Percentiles rank a stretch among this genome's conserved stretches.
phyloP scores from a whole-genome alignment of 2,888 invertebrate genomes.

The Cataglyphis livida region DNA sequence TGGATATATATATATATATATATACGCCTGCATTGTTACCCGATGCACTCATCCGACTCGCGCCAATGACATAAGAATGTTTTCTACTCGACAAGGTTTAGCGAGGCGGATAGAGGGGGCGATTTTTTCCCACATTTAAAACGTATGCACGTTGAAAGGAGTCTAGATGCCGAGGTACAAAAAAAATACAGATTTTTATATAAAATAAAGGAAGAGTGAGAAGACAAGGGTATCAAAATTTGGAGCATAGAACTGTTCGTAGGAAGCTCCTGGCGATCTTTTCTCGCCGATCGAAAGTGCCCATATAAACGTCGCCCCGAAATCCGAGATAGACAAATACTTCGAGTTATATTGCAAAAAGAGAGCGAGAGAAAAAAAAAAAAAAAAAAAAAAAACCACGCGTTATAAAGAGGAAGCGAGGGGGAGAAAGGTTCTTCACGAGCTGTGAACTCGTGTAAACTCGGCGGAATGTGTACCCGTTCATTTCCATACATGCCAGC shows the following conservation, averaged over 20 bases:
- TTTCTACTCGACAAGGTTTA: conserved; percentile 59
- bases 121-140: conserved; percentile 38
- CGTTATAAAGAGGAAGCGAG: neutral
- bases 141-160: neutral
- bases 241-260: neutral
- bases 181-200: conserved; percentile 2
- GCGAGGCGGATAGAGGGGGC: conserved; percentile 26
- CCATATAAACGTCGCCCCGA: neutral
- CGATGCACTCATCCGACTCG: conserved; percentile 45
- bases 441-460: conserved; percentile 61
- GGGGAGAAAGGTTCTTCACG: conserved; percentile 28
- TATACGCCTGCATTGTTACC: conserved; percentile 63
- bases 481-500: conserved; percentile 75
- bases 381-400: neutral
- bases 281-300: neutral
- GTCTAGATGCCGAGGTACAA: neutral
- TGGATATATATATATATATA: conserved; percentile 48
- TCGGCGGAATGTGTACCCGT: conserved; percentile 62
- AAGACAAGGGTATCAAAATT: too few species aligned
- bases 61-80: conserved; percentile 66
- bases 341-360: conserved; percentile 11
- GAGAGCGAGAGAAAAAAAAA: too few species aligned
- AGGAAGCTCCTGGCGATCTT: neutral
- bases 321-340: neutral
- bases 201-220: neutral